phyloP scores from a whole-genome alignment of 2,113 vertebrate genomes.

The Bagarius yarrelli region DNA sequence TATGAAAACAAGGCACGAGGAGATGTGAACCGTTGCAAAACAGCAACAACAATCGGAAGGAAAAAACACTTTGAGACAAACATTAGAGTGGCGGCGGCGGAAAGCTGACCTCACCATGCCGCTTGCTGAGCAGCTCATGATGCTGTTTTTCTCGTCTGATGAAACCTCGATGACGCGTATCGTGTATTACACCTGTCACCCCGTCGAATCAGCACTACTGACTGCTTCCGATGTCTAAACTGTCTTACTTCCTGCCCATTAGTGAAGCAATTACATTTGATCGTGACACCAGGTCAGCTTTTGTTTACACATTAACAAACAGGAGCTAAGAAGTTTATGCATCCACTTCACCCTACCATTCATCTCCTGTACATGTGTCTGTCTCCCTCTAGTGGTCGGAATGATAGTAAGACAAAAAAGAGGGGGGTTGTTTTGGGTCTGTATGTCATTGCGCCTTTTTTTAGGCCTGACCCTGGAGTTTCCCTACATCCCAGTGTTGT shows the following conservation, averaged over 20 bases:
- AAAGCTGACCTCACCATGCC: slow-evolving; percentile 23
- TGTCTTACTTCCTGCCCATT: slow-evolving; percentile 3
- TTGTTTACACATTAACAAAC: slow-evolving; percentile 33
- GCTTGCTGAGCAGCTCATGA: not conserved
- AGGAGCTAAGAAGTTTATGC: not conserved
- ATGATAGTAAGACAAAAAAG: slow-evolving; percentile 34
- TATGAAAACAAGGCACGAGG: slow-evolving; percentile 9
- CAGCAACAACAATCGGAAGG: slow-evolving; percentile 31
- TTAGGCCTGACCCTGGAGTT: slow-evolving; percentile 78
- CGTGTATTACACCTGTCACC: slow-evolving; percentile 31
- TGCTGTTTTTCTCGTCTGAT: slow-evolving; percentile 42
- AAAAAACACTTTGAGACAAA: slow-evolving; percentile 36
- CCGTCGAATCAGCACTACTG: slow-evolving; percentile 2
- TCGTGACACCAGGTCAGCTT: not conserved
- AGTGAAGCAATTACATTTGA: not conserved
- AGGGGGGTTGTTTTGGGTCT: slow-evolving; percentile 37
- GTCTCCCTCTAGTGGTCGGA: slow-evolving; percentile 68
- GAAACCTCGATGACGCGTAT: slow-evolving; percentile 12
- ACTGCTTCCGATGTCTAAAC: not conserved
- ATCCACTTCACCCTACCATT: not conserved
- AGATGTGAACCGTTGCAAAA: not conserved
- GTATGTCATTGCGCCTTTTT: slow-evolving; percentile 74
- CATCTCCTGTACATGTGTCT: slow-evolving; percentile 34
- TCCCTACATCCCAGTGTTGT: slow-evolving; percentile 73
- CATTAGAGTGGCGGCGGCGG: slow-evolving; percentile 6